phyloP scores from a whole-genome alignment of 1,140 invertebrate genomes.

The Adoxophyes honmai region DNA sequence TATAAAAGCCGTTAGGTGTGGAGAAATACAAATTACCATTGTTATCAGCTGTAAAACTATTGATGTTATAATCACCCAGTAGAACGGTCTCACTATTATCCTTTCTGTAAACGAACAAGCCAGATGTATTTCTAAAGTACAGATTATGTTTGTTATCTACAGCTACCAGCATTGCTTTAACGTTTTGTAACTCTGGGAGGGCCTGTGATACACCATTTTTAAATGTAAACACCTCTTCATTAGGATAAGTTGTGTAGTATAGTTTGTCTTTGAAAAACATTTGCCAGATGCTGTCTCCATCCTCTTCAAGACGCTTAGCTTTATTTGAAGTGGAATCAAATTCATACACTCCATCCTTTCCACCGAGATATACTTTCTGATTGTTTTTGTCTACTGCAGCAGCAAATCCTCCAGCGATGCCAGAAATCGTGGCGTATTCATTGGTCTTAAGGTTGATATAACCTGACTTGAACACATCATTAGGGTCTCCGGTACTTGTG shows the following conservation, averaged over 20 bases:
- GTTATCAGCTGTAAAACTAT: slow-evolving; percentile 39
- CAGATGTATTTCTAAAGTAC: slow-evolving; percentile 43
- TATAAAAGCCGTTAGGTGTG: slow-evolving; percentile 39
- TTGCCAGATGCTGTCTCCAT: slow-evolving; percentile 46
- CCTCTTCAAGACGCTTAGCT: slow-evolving; percentile 27
- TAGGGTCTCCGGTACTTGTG: slow-evolving; percentile 19
- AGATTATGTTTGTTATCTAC: slow-evolving; percentile 38
- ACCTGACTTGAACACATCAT: slow-evolving; percentile 32
- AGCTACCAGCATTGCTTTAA: slow-evolving; percentile 37
- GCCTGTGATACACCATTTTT: slow-evolving; percentile 25
- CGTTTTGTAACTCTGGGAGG: slow-evolving; percentile 35
- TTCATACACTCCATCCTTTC: slow-evolving; percentile 42
- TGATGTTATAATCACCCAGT: slow-evolving; percentile 37
- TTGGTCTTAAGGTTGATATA: slow-evolving; percentile 45
- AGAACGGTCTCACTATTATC: slow-evolving; percentile 3
- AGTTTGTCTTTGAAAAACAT: slow-evolving; percentile 49
- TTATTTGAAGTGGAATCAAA: slow-evolving; percentile 38
- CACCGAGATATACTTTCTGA: slow-evolving; percentile 44
- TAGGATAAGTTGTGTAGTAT: slow-evolving; percentile 46
- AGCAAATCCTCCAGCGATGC: slow-evolving; percentile 46
- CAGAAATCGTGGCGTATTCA: slow-evolving; percentile 31
- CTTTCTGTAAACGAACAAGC: slow-evolving; percentile 32
- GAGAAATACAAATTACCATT: slow-evolving; percentile 48
- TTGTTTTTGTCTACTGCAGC: slow-evolving; percentile 35
- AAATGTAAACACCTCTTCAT: slow-evolving; percentile 36